Conservation (phyloP, 2,797 vertebrate species). For the Pygocentrus nattereri region DNA sequence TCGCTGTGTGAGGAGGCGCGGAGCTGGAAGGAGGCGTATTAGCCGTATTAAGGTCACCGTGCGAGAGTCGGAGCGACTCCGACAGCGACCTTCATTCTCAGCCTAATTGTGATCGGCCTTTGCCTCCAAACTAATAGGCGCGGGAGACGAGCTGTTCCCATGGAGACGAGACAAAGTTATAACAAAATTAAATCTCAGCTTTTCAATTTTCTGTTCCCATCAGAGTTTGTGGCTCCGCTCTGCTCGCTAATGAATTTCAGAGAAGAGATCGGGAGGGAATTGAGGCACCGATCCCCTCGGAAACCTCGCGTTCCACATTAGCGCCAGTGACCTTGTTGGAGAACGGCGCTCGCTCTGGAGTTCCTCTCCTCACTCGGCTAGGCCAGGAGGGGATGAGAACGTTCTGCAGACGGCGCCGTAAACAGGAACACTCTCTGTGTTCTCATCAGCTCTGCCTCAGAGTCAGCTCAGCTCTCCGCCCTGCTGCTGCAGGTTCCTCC, state of each 20-base stretch:
- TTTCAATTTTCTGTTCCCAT: conserved; percentile 83
- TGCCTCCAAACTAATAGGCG: conserved; percentile 77
- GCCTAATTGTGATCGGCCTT: conserved; percentile 81
- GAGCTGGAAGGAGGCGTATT: neutral
- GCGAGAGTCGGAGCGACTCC: conserved; percentile 63
- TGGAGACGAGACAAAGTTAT: conserved; percentile 72
- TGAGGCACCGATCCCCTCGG: conserved; percentile 15
- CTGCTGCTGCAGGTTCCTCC: no score
- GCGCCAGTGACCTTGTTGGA: conserved; percentile 48
- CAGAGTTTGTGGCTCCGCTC: conserved; percentile 69
- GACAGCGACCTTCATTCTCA: conserved; percentile 74
- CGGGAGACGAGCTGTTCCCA: conserved; percentile 76
- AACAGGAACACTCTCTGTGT: no score
- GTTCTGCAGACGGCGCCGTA: no score
- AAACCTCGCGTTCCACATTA: conserved; percentile 45
- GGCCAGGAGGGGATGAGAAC: no score
- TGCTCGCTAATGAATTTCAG: conserved; percentile 73
- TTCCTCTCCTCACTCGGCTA: neutral
- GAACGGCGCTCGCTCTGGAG: neutral
- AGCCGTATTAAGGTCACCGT: conserved; percentile 72
- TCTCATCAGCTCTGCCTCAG: no score
- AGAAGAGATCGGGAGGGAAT: conserved; percentile 71
- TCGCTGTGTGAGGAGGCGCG: conserved; percentile 31
- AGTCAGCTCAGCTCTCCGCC: no score
- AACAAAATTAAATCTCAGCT: conserved; percentile 83